Evolutionary conservation across 1,140 invertebrate species (phyloP), one percentile per base, ranked within the genome.

Genomic region (Theocolax elegans): DNA sequence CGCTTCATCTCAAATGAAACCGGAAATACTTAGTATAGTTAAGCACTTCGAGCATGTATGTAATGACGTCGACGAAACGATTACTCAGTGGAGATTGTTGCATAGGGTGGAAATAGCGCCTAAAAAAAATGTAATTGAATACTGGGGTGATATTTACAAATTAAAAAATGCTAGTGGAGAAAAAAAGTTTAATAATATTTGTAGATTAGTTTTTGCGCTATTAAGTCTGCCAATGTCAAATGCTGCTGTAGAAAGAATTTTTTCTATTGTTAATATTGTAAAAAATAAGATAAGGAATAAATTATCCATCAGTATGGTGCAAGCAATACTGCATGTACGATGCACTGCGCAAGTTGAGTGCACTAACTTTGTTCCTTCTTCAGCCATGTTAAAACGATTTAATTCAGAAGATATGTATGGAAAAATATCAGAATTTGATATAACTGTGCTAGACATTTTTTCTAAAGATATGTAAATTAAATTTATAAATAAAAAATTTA

Each of bases 281-380:
- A 75, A 72, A 71, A 54, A 59, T 23, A 72, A 75, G 35, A 48
- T 65, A 27, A 58, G 67, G 25, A 72, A 75, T 54, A 67, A 35
- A 49, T 31, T 72, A 40, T 19, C 27, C 7, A 48, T 67, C n/a
- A n/a, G n/a, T n/a, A n/a, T n/a, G n/a, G n/a, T n/a, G n/a, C n/a
- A n/a, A n/a, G n/a, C n/a, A n/a, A n/a, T n/a, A n/a, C 12, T 25
- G 13, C 23, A 51, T 17, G 23, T 27, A 25, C 21, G 21, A 25
- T 27, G 23, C 27, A 51, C 49, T 2, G 25, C 49, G 21, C n/a
- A n/a, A n/a, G n/a, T n/a, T n/a, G n/a, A n/a, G n/a, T n/a, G n/a
- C n/a, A n/a, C n/a, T n/a, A n/a, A n/a, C n/a, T n/a, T n/a, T n/a
- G n/a, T n/a, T n/a, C n/a, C n/a, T n/a, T n/a, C n/a, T n/a, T n/a